Conservation (phyloP, 2,113 vertebrate genomes). For the Sclerurus mexicanus region DNA sequence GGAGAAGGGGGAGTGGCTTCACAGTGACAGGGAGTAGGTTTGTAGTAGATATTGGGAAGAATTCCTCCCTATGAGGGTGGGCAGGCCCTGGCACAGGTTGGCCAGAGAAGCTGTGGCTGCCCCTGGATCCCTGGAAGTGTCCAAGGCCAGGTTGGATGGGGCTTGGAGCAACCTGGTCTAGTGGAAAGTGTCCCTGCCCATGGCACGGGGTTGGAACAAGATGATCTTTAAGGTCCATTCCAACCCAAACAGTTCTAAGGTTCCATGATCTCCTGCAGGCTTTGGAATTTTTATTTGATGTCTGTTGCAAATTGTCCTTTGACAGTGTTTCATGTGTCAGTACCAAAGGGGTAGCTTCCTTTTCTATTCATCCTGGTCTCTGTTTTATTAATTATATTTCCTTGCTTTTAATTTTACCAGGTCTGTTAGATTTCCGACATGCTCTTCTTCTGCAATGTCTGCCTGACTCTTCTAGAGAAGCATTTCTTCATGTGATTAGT, state of each 20-base stretch:
- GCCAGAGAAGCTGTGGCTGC: background rate
- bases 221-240: background rate
- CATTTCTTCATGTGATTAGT: background rate
- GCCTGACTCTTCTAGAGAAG: background rate
- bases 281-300: background rate
- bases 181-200: background rate
- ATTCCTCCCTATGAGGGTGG: background rate
- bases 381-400: background rate
- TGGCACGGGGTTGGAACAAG: background rate
- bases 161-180: rapidly evolving
- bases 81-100: background rate
- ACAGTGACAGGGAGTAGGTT: background rate
- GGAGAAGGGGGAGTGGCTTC: background rate
- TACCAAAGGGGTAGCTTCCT: background rate
- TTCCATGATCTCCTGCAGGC: background rate
- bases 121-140: background rate
- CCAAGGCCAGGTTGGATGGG: rapidly evolving
- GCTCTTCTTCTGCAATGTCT: background rate
- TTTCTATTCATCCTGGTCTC: background rate
- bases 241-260: background rate
- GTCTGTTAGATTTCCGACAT: background rate
- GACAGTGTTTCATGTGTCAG: too few relatives aligned
- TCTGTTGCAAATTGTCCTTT: background rate
- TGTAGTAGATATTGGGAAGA: background rate
- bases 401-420: background rate